Conservation (phyloP, 2,888 invertebrate species). For the Lepas anatifera region DNA sequence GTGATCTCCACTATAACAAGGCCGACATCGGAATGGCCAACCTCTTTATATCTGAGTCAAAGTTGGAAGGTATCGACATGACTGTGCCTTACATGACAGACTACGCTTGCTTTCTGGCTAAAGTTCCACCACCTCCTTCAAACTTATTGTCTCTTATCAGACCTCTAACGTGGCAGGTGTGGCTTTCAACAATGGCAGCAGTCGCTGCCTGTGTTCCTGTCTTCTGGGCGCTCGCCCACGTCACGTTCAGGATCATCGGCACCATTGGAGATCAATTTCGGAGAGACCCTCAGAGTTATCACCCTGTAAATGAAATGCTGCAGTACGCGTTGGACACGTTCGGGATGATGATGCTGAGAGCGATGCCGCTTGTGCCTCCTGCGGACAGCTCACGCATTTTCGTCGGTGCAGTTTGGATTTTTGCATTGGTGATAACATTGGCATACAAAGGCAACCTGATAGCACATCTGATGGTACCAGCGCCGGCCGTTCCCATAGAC, state of each 20-base stretch:
- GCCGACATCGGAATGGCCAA: conserved; percentile 24
- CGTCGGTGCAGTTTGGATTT: not conserved
- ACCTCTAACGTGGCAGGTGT: conserved; percentile 15
- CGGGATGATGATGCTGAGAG: conserved; percentile 18
- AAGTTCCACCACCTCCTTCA: conserved; percentile 20
- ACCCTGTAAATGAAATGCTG: no score
- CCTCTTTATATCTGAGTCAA: conserved; percentile 21
- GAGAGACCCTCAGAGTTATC: no score
- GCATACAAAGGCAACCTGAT: conserved; percentile 19
- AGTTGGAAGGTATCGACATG: conserved; percentile 23
- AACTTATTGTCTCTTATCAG: conserved; percentile 17
- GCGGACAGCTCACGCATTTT: conserved; percentile 1
- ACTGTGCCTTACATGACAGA: conserved; percentile 23
- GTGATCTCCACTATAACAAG: conserved; percentile 21
- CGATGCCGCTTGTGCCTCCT: conserved; percentile 15
- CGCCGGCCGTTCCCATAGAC: conserved; percentile 19
- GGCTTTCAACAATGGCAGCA: not conserved
- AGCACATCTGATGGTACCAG: conserved; percentile 21
- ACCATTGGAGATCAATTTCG: no score
- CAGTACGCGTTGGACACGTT: conserved; percentile 17
- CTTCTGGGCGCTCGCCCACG: not conserved
- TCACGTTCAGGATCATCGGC: no score
- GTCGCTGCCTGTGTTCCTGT: not conserved
- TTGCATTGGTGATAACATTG: conserved; percentile 12
- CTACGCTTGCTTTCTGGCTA: conserved; percentile 24